Evolutionary conservation across 35 echinoderm and acorn worm genomes (phyloP), one percentile per base, ranked within the genome.

Genomic region (Ophioderma brevispina): DNA sequence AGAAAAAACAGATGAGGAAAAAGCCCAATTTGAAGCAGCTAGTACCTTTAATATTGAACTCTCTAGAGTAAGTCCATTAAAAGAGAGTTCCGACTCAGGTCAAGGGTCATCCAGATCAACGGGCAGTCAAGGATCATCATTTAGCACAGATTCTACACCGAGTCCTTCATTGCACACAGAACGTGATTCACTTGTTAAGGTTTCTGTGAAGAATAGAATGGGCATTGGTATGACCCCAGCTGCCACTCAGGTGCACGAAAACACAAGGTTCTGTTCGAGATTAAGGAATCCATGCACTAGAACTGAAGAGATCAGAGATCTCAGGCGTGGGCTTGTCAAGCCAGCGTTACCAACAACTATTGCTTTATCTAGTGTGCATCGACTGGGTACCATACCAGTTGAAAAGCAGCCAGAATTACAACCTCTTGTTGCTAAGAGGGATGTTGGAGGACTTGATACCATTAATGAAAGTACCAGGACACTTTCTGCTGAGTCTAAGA

Each of bases 71-170:
- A 89, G 84, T 84, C 81, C 46, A 21, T 38, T 88, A n/a, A 93
- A 93, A 25, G 94, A 95, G 1, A 92, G 87, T 25, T 88, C 86
- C 15, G 93, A 99, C 32, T 95, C 93, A 0, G 94, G 91, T 86
- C 97, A 95, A n/a, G 85, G 93, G 13, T 99, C 97, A 10, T 84
- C 89, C 21, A 79, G 90, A 32, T 94, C 96, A 0, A 95, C 84
- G 0, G 88, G 86, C 23, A 95, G 94, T 49, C 82, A 90, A 55
- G 86, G 81, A 0, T 99, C 97, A 1, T 87, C 94, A 2, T 70
- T 92, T 14, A 95, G 93, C 39, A 64, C 84, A 19, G n/a, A 87
- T 19, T 95, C 93, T 15, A 99, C 94, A 23, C 94, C 97, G 21
- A 99, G 97, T 42, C 97, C 97, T 11, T 77, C 86, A 31, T 33